Percentiles rank a stretch among this genome's conserved stretches.
phyloP scores from a whole-genome alignment of 2,113 vertebrate species.

The Amblyornis subalaris region DNA sequence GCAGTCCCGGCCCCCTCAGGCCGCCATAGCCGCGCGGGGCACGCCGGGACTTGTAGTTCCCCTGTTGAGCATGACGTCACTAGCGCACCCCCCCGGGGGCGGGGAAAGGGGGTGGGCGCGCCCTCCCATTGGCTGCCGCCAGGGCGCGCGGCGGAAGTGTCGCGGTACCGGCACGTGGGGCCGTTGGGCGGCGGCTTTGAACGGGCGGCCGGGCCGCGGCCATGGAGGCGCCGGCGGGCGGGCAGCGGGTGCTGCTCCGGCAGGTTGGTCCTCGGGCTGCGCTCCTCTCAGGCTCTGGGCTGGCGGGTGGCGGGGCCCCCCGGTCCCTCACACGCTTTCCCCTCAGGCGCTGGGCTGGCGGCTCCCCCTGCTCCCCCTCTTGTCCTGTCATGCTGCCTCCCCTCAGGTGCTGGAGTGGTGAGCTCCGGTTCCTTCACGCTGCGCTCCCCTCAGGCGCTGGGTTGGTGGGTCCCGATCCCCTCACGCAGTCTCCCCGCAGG shows the following conservation, averaged over 20 bases:
- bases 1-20: fast-evolving
- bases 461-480: no score
- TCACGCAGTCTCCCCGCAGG: slow-evolving; percentile 61
- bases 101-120: fast-evolving
- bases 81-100: fast-evolving
- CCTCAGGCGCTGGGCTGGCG: background rate
- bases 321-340: background rate
- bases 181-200: slow-evolving; percentile 33
- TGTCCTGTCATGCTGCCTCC: background rate
- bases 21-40: background rate
- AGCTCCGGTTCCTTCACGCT: background rate
- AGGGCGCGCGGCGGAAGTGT: background rate
- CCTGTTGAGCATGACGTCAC: fast-evolving
- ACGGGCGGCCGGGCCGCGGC: background rate
- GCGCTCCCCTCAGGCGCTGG: background rate
- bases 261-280: background rate
- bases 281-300: slow-evolving; percentile 22
- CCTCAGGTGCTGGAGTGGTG: background rate
- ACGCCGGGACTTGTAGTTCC: background rate
- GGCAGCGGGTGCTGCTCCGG: slow-evolving; percentile 12
- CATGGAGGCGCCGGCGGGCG: background rate
- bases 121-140: background rate
- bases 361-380: no score
- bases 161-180: background rate
- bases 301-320: slow-evolving; percentile 75